Base-by-base conservation (phyloP, 2,797 vertebrate species). In the Manis crassicaudata region DNA sequence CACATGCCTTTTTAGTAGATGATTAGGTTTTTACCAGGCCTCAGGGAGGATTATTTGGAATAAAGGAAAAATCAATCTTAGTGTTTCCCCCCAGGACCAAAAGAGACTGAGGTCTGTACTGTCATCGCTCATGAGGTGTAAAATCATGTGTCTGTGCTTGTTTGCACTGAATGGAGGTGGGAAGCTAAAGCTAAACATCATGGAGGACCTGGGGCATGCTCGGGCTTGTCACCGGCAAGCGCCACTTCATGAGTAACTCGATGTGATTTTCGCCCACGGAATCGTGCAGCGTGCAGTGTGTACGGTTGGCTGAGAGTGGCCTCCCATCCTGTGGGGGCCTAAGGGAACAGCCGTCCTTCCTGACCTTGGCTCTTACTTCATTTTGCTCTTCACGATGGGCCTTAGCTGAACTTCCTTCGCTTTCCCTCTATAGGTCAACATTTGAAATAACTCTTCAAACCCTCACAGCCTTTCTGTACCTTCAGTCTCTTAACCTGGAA, bases 1-100 rank as follows among this genome's bases (percentile, higher is more conserved):
- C 23, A 27, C 58, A 62, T 0, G 21, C 32, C 62, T 90, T 96
- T 87, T 90, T 65, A 90, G 95, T 81, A 70, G 80, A 84, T 90
- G 84, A 96, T 95, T 82, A 93, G 83, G 68, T 93, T 96, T 96
- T 77, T 82, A 52, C 54, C 43, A 95, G 63, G 81, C 94, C 91
- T 97, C 40, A 4, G n/a, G 83, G 89, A 90, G 52, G 63, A 88
- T 95, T 94, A 82, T 93, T 97, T 82, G 25, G 46, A 97, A 96
- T 89, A 96, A 97, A 89, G 73, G 58, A 81, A 87, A 95, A 93
- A 76, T 92, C 85, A 85, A 93, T 93, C 85, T 96, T 89, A 50
- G 46, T 95, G 43, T 84, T 86, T 88, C n/a, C 32, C 67, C 63
- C 50, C 63, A 88, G 76, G 72, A 84, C 85, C 37, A 7, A 82